These are phyloP conservation scores for Dascillus cervinus DNA, from an alignment of 2,888 invertebrate species.

Conservation along the genomic window DNA sequence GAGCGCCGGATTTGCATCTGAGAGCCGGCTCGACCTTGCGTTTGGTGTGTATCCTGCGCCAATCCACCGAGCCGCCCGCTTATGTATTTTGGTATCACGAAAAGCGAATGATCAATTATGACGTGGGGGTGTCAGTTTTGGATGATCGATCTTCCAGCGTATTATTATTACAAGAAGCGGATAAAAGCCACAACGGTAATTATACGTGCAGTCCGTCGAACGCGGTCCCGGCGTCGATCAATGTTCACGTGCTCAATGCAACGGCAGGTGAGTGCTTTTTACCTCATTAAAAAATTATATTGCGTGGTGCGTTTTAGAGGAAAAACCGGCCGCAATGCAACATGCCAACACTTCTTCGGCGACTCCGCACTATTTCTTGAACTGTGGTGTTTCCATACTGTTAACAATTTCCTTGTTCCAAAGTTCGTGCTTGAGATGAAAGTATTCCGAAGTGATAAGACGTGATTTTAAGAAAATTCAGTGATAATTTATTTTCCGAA, in stretches of 20 bases:
- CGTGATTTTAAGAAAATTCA: neutral
- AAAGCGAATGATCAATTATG: conserved; percentile 55
- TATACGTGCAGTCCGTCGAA: conserved; percentile 64
- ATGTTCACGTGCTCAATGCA: conserved; percentile 65
- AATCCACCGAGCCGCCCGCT: conserved; percentile 50
- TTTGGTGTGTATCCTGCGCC: conserved; percentile 49
- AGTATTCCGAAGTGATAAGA: neutral
- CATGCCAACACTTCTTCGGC: conserved; percentile 51
- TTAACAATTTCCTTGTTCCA: conserved; percentile 22
- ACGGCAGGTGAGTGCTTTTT: conserved; percentile 33
- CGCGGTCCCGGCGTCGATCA: conserved; percentile 56
- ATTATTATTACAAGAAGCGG: conserved; percentile 58
- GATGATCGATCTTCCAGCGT: conserved; percentile 56
- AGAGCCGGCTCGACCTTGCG: conserved; percentile 52
- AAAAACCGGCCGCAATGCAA: conserved; percentile 68
- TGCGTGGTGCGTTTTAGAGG: conserved; percentile 46
- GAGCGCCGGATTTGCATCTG: conserved; percentile 53
- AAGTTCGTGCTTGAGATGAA: conserved; percentile 24
- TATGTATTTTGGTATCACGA: conserved; percentile 58
- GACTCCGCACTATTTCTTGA: conserved; percentile 25
- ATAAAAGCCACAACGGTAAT: conserved; percentile 56
- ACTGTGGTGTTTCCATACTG: conserved; percentile 27
- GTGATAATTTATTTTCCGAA: conserved; percentile 1
- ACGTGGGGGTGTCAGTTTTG: conserved; percentile 48
- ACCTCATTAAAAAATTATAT: neutral